Base-by-base conservation (phyloP, 1,140 invertebrate species). In the Tyrophagus putrescentiae region DNA sequence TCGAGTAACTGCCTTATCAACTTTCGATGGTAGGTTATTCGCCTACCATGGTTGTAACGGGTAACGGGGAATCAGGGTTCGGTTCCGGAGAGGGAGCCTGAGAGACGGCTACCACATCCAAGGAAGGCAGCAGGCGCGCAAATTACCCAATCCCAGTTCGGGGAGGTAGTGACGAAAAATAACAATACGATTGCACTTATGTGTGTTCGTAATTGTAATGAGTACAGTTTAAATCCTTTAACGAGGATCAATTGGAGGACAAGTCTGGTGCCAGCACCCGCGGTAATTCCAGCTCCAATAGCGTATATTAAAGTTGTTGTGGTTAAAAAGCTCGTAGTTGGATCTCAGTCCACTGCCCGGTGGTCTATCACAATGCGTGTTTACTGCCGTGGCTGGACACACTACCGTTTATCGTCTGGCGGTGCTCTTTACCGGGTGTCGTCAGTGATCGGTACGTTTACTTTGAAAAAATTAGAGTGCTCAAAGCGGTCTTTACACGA, bases 91-190 rank as follows among this genome's bases (percentile, higher is more conserved):
- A 84, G 80, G 82, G 81, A 84, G 81, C 82, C 82, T 84, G 82
- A 84, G 82, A 85, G 84, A 86, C 80, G 82, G 83, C 84, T 85
- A 85, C 82, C 82, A 86, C 83, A 84, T 85, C 84, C 79, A 86
- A 84, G 83, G 83, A 86, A 84, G 82, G 84, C 83, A 85, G 83
- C 82, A 85, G 82, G 82, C 82, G 81, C 82, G 81, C 79, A 84
- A 84, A 80, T 82, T 86, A 85, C 82, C 82, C 83, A 85, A 76
- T 85, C 81, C 81, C 78, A 75, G 76, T 76, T 80, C 79, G 79
- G 80, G 79, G 76, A 79, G 77, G 76, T 78, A 79, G 77, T 85
- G 83, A 86, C 81, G 79, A 87, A 81, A 85, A 85, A 85, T 86
- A 85, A 84, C 80, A 78, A 85, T 84, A 81, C 78, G 74, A 77